Percentiles rank a stretch among this genome's conserved stretches.
Evolutionary conservation across 2,888 invertebrate genomes (phyloP).

Genomic region (Dinocampus coccinellae): DNA sequence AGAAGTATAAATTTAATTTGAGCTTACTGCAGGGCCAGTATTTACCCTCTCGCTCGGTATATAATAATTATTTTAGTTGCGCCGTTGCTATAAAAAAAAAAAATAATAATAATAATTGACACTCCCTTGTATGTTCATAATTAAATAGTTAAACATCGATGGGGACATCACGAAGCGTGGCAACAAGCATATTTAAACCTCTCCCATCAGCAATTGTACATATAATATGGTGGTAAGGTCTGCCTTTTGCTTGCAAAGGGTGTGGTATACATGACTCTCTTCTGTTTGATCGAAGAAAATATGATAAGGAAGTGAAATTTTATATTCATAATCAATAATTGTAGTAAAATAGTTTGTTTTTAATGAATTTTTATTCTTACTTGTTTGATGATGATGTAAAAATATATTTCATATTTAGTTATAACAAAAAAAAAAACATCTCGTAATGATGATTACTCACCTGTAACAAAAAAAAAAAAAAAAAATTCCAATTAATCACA

Average conservation of each 20-base stretch:
- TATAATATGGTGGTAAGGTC: conserved; percentile 26
- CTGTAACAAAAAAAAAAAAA: conserved; percentile 39
- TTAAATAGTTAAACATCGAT: conserved; percentile 49
- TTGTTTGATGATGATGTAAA: background rate
- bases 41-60: background rate
- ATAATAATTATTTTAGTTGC: conserved; percentile 29
- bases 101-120: conserved; percentile 9
- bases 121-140: conserved; percentile 56
- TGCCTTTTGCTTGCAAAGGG: conserved; percentile 57
- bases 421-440: too few relatives aligned
- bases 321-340: background rate
- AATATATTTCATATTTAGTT: background rate
- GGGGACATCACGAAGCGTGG: conserved; percentile 41
- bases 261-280: conserved; percentile 52
- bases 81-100: conserved; percentile 18
- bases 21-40: background rate
- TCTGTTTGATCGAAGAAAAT: conserved; percentile 57
- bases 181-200: conserved; percentile 37
- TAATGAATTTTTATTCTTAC: background rate
- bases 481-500: conserved; percentile 28
- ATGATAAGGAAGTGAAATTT: conserved; percentile 19
- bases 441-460: conserved; percentile 30
- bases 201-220: conserved; percentile 37
- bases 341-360: background rate
- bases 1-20: too few relatives aligned